phyloP scores from a whole-genome alignment of 1,140 invertebrate genomes.

The Drepana arcuata region DNA sequence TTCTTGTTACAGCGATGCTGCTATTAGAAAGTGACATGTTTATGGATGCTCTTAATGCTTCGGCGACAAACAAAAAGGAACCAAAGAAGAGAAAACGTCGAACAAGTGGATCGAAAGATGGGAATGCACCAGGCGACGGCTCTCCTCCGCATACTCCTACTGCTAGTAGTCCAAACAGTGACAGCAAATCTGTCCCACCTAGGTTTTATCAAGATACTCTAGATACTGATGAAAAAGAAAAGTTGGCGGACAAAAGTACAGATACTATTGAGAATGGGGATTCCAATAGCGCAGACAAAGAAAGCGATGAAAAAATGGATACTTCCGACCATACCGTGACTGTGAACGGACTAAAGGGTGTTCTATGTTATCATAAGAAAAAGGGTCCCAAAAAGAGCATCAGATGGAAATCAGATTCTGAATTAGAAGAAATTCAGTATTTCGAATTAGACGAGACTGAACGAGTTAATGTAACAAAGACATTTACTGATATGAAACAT shows the following conservation, averaged over 20 bases:
- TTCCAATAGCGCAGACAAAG: constrained; percentile 28
- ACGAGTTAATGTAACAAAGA: constrained; percentile 93
- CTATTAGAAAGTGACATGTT: constrained; percentile 93
- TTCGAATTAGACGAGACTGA: constrained; percentile 96
- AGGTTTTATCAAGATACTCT: constrained; percentile 95
- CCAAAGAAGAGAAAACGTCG: constrained; percentile 84
- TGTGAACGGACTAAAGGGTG: constrained; percentile 74
- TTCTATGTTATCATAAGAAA: constrained; percentile 78
- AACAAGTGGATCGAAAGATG: constrained; percentile 76
- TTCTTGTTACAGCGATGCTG: constrained; percentile 77
- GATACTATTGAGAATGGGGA: constrained; percentile 28
- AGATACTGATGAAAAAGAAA: constrained; percentile 76
- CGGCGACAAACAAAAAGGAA: constrained; percentile 82
- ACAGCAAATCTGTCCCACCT: constrained; percentile 73
- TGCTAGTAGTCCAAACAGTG: constrained; percentile 41
- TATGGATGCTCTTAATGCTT: constrained; percentile 88
- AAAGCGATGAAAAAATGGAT: constrained; percentile 72
- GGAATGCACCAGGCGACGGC: constrained; percentile 64
- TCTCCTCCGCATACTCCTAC: constrained; percentile 55
- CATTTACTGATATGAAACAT: constrained; percentile 93
- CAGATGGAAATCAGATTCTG: constrained; percentile 85
- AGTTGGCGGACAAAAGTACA: constrained; percentile 23
- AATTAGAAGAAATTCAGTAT: constrained; percentile 86
- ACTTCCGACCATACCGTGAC: constrained; percentile 44
- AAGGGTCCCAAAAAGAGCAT: constrained; percentile 88